Evolutionary conservation across 2,113 vertebrate species (phyloP), one percentile per base, ranked within the genome.

Genomic region (mouse (Mus musculus)): DNA sequence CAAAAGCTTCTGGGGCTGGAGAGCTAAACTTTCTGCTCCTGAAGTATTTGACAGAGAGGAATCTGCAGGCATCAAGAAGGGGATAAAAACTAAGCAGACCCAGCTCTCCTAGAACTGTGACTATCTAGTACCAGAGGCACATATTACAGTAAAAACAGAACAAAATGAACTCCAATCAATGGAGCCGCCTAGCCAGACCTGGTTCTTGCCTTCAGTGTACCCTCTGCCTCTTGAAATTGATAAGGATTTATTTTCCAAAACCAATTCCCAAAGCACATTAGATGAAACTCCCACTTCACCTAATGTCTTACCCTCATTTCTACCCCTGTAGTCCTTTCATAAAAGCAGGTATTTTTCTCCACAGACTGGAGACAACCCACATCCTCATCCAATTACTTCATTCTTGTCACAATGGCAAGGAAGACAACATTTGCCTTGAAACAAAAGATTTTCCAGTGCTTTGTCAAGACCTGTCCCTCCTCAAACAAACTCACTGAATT

Each of bases 1-100:
- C 94, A 99, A 96, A 89, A 99, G 98, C 97, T 99, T 99, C 98
- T 99, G 99, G 7, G 99, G 99, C 92, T 99, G 99, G 85, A 98
- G 98, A 20, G 99, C 98, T 98, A 99, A 95, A 24, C 98, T 99
- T 97, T 99, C 99, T 95, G 98, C 99, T 98, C 99, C 99, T 9
- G 99, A 99, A 97, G 99, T 98, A 52, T 99, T 99, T 71, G 99
- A 99, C 92, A 99, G 98, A 78, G 99, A 99, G 93, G 99, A 99
- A 97, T 99, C 99, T 99, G 93, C 49, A 90, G 92, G 96, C 85
- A 91, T 19, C 0, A 71, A 72, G 46, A 87, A n/a, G 30, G 30
- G 39, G 24, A 77, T 46, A 94, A 89, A 76, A 88, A 88, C 11
- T 19, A 69, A 95, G 77, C 95, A 26, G 97, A 73, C 61, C 59